These are phyloP conservation scores for Andrena bicolor DNA, from an alignment of 2,888 invertebrate genomes.

Conservation along the genomic window DNA sequence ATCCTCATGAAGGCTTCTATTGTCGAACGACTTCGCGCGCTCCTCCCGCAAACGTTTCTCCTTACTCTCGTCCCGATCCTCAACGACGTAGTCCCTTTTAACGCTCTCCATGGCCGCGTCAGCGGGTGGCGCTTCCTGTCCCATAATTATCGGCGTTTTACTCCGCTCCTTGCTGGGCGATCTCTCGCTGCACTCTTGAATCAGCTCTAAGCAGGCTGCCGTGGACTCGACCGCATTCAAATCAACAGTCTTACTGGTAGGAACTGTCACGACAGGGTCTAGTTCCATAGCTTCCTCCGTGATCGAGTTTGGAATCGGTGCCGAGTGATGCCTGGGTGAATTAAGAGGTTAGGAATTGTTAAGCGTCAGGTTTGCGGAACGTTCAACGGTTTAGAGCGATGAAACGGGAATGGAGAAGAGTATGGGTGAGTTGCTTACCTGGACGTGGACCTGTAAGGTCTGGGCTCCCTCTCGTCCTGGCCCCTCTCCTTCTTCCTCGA, in stretches of 20 bases:
- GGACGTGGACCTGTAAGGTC: conserved; percentile 75
- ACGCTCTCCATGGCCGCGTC: conserved; percentile 35
- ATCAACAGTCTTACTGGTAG: conserved; percentile 72
- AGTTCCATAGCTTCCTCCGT: conserved; percentile 81
- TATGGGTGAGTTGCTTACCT: conserved; percentile 64
- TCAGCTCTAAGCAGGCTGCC: conserved; percentile 85
- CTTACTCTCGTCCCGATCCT: not conserved
- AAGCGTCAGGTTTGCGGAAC: not conserved
- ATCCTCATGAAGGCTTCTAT: not conserved
- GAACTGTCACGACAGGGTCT: conserved; percentile 69
- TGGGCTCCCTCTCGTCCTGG: conserved; percentile 76
- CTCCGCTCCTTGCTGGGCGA: conserved; percentile 81
- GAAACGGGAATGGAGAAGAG: too few species aligned
- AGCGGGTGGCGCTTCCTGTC: not conserved
- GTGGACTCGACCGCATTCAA: conserved; percentile 75
- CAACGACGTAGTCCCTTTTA: not conserved
- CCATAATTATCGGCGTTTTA: conserved; percentile 80
- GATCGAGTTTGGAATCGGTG: conserved; percentile 79
- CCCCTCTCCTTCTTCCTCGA: conserved; percentile 78
- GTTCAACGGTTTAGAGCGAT: too few species aligned
- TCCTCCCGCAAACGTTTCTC: not conserved
- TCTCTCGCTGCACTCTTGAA: conserved; percentile 84
- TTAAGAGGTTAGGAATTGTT: not conserved
- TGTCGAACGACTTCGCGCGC: not conserved
- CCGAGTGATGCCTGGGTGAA: conserved; percentile 78